These are phyloP conservation scores for Whitmania pigra DNA, from an alignment of 1,140 invertebrate genomes.

Conservation along the genomic window DNA sequence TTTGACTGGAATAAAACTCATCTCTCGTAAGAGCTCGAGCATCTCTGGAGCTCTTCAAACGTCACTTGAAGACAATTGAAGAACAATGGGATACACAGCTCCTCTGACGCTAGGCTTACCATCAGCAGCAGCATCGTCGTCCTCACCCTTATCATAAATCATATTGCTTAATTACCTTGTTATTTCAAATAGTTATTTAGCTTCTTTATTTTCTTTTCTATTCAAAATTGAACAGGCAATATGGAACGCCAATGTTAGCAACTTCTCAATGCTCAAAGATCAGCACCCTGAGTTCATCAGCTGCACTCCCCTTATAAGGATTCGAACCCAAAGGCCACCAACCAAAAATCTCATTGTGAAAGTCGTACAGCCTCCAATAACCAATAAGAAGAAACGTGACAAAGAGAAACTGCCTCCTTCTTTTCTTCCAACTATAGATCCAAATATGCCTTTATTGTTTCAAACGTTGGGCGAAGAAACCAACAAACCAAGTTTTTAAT, in stretches of 20 bases:
- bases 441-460: no score
- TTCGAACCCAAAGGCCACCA: not conserved
- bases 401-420: no score
- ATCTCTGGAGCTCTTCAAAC: no score
- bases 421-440: no score
- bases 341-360: conserved; percentile 4
- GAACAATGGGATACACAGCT: no score
- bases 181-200: not conserved
- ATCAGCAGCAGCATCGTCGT: not conserved
- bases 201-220: no score
- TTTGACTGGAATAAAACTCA: no score
- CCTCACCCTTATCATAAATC: not conserved
- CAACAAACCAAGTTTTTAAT: no score
- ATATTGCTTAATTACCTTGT: not conserved
- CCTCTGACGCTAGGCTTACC: not conserved
- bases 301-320: not conserved
- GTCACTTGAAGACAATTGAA: no score
- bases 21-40: no score
- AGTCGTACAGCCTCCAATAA: not conserved
- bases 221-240: no score
- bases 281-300: not conserved
- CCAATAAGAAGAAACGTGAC: not conserved
- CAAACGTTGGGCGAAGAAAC: no score
- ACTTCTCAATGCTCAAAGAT: not conserved
- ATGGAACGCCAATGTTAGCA: not conserved